Conservation (phyloP, 2,888 invertebrate species). For the Latheticus oryzae region DNA sequence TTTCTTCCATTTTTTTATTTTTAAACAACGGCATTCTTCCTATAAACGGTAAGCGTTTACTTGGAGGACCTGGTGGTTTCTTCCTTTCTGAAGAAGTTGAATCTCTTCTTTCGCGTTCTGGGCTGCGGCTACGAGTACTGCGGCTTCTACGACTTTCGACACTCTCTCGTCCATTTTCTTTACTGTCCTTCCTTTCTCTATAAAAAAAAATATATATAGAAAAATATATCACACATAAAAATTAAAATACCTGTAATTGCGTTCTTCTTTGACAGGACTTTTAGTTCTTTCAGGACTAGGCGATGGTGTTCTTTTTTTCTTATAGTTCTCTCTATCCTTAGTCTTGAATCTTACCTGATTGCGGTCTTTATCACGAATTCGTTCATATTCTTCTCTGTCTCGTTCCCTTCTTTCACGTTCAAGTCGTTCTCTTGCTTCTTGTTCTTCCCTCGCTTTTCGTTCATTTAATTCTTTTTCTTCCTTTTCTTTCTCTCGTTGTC, state of each 20-base stretch:
- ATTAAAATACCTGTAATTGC: not conserved
- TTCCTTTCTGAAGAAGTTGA: conserved; percentile 48
- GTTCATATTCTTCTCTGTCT: conserved; percentile 60
- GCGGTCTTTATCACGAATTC: conserved; percentile 59
- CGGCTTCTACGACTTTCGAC: conserved; percentile 37
- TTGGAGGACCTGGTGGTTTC: conserved; percentile 65
- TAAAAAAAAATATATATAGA: conserved; percentile 8
- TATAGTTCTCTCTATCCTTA: conserved; percentile 61
- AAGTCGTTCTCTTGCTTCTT: conserved; percentile 56
- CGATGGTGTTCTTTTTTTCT: conserved; percentile 51
- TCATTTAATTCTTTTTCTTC: conserved; percentile 62
- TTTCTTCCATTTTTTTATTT: conserved; percentile 66
- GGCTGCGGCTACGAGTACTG: conserved; percentile 39
- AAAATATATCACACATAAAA: conserved; percentile 6
- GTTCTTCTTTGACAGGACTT: conserved; percentile 20
- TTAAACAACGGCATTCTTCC: conserved; percentile 87
- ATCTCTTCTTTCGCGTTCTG: conserved; percentile 42
- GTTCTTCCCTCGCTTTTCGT: conserved; percentile 60
- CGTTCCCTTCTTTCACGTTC: conserved; percentile 56
- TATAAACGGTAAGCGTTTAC: conserved; percentile 84
- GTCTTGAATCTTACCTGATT: conserved; percentile 61
- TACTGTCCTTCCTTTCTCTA: conserved; percentile 20
- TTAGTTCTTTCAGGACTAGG: conserved; percentile 50
- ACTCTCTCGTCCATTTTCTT: conserved; percentile 40
- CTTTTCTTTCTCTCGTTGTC: conserved; percentile 55